Percentiles rank a stretch among this genome's conserved stretches.
Conservation (phyloP, 2,797 vertebrate genomes). For the Gobio occitaniae region DNA sequence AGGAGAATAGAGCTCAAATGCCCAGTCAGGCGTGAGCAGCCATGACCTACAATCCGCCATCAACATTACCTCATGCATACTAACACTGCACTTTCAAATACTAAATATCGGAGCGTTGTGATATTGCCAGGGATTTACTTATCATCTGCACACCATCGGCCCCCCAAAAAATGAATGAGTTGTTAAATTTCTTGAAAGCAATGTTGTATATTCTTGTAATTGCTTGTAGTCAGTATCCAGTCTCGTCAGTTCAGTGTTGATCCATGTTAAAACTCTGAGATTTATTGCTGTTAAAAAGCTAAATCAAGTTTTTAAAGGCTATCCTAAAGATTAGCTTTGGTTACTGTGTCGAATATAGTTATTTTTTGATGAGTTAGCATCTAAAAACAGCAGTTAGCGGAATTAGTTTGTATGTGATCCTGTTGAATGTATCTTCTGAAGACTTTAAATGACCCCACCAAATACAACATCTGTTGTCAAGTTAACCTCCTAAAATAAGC, state of each 20-base stretch:
- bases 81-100: conserved; percentile 20
- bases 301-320: not conserved
- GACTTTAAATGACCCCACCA: not conserved
- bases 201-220: not conserved
- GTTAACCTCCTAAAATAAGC: conserved; percentile 10
- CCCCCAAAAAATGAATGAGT: not conserved
- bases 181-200: not conserved
- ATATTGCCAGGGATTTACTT: not conserved
- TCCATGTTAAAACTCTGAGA: not conserved
- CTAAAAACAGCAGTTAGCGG: not conserved
- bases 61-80: conserved; percentile 68
- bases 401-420: conserved; percentile 9
- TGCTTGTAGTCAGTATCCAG: not conserved
- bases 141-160: not conserved
- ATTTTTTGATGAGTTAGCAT: not conserved
- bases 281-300: not conserved
- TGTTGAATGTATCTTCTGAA: not conserved
- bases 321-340: not conserved
- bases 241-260: not conserved
- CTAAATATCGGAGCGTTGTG: not conserved
- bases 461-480: conserved; percentile 17
- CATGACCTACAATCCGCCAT: conserved; percentile 78
- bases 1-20: conserved; percentile 72
- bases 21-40: conserved; percentile 71
- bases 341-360: not conserved